These are phyloP conservation scores for Cavia porcellus DNA, from an alignment of 2,113 vertebrate genomes.

Conservation along the genomic window DNA sequence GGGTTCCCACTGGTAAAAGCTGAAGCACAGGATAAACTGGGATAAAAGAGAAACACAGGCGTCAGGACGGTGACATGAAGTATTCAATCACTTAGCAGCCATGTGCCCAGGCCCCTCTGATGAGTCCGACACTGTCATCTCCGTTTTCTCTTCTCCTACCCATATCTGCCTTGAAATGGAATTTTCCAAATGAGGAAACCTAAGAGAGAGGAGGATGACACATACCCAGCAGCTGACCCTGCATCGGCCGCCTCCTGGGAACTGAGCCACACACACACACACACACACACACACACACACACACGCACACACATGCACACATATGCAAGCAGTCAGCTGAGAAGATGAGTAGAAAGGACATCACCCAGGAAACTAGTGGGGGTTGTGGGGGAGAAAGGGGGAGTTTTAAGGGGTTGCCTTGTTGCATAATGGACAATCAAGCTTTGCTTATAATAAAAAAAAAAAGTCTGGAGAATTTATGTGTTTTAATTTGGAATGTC, in stretches of 20 bases:
- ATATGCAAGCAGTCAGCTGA: neutral
- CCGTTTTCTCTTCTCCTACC: neutral
- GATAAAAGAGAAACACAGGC: neutral
- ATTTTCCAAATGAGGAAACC: conserved; percentile 29
- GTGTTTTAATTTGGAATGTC: neutral
- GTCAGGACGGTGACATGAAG: neutral
- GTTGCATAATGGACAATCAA: neutral
- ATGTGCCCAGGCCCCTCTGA: accelerated
- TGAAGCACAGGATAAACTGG: conserved; percentile 97
- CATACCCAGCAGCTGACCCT: neutral
- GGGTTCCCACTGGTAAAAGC: conserved; percentile 98
- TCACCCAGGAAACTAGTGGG: accelerated
- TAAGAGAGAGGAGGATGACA: neutral
- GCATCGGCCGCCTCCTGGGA: neutral
- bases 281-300: too few relatives aligned
- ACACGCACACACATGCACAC: too few relatives aligned
- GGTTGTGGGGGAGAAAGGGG: neutral
- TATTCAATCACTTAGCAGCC: neutral
- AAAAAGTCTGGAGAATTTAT: neutral
- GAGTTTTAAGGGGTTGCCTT: neutral
- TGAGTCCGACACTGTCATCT: neutral
- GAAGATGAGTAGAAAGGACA: neutral
- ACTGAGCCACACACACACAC: neutral
- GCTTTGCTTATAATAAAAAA: neutral
- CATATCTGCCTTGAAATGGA: neutral